phyloP scores from a whole-genome alignment of 2,888 invertebrate genomes.

The Leptogaster cylindrica region DNA sequence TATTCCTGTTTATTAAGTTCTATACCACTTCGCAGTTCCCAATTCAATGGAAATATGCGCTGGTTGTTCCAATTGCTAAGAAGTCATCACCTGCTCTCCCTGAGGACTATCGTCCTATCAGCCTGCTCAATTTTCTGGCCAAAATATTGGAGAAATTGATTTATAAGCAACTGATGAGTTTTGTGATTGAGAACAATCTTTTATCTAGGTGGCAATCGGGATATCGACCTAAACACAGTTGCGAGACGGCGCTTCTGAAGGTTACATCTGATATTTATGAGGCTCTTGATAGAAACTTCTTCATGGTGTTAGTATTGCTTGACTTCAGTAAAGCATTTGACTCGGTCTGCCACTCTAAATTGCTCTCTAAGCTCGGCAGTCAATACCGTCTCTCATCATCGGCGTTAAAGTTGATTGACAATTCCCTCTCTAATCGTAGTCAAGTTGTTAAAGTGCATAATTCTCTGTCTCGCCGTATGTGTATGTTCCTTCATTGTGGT shows the following conservation, averaged over 20 bases:
- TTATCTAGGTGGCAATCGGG: background rate
- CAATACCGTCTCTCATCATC: background rate
- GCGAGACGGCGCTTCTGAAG: background rate
- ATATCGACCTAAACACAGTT: background rate
- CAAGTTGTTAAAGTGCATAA: background rate
- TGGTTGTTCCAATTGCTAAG: background rate
- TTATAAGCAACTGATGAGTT: background rate
- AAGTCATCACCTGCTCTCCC: background rate
- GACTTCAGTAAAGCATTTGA: conserved; percentile 1
- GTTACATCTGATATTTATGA: background rate
- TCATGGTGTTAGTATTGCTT: background rate
- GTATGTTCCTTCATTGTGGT: background rate
- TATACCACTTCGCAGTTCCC: background rate
- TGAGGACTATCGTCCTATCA: background rate
- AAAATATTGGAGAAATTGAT: background rate
- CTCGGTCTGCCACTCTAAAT: background rate
- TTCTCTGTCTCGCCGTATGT: background rate
- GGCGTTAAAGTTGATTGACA: background rate
- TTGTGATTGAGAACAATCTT: background rate
- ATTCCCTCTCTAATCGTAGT: background rate
- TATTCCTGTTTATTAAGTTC: no score
- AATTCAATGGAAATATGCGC: background rate
- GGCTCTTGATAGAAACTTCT: background rate
- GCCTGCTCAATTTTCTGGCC: background rate
- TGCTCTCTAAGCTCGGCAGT: background rate